Base-by-base conservation (phyloP, 2,888 invertebrate genomes). In the Scaptomyza polygonia region DNA sequence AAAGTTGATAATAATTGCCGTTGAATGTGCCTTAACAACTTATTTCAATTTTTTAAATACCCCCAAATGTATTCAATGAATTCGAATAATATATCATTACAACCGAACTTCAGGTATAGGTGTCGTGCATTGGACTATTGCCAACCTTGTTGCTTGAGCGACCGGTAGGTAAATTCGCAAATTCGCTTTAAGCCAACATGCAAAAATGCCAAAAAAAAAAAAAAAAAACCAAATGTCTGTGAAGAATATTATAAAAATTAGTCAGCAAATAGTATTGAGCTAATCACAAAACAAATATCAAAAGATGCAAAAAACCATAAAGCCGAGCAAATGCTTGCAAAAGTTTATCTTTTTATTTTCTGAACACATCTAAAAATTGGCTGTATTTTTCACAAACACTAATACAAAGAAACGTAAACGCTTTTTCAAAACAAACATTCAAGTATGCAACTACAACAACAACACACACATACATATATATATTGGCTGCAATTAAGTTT, bases 91-190 rank as follows among this genome's bases (percentile, higher is more conserved):
- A 61, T 54, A 55, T 42, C 27, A 52, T 75, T 74, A 65, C 39
- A 71, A 78, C 67, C 86, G 83, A 81, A 84, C 87, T 84, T 75
- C 77, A 88, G 75, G 83, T 89, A 66, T 88, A 91, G 89, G 82
- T 84, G 72, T 80, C 80, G 69, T 68, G 85, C 85, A 76, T 84
- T 84, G 90, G 91, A 89, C 72, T 86, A 66, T 83, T 76, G 74
- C 79, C 86, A 80, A 74, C 80, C 72, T 68, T 58, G 40, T 75
- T 87, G 71, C 79, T 84, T 79, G 76, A 73, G 74, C 72, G 72
- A 81, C 79, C 86, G 91, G 90, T 90, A 90, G 90, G 91, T 91
- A 90, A 87, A 77, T 76, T 84, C 57, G 77, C 70, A 29, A 47
- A 74, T 57, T 57, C 57, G 65, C 67, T 66, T 66, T 21, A 72